These are phyloP conservation scores for Peromyscus leucopus DNA, from an alignment of 2,113 vertebrate genomes.

Conservation along the genomic window DNA sequence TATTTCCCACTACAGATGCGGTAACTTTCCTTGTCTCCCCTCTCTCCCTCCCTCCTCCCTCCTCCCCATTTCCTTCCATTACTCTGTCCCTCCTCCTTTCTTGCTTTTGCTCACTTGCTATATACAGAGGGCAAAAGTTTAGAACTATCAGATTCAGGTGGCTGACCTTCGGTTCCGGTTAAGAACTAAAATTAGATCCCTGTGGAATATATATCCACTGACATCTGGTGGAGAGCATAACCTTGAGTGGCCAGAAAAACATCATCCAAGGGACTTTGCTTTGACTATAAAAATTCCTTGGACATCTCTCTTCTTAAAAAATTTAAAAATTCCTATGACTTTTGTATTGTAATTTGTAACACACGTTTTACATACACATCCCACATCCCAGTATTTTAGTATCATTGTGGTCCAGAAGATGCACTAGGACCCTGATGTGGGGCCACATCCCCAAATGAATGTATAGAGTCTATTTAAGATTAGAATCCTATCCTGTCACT, in stretches of 20 bases:
- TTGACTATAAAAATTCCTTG: constrained; percentile 52
- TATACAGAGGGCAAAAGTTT: constrained; percentile 68
- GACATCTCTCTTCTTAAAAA: constrained; percentile 28
- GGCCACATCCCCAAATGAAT: constrained; percentile 48
- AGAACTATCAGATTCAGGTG: constrained; percentile 76
- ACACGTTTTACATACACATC: background rate
- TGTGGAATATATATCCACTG: constrained; percentile 74
- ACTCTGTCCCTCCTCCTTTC: background rate
- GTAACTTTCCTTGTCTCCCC: background rate
- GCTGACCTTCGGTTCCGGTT: constrained; percentile 71
- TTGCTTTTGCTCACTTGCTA: background rate
- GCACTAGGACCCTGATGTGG: background rate
- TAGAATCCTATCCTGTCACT: background rate
- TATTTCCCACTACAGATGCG: constrained; percentile 54
- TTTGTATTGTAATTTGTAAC: constrained; percentile 38
- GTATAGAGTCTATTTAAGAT: constrained; percentile 60
- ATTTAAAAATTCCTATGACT: constrained; percentile 39
- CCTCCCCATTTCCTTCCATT: background rate
- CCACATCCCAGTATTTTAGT: constrained; percentile 32
- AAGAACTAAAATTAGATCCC: constrained; percentile 79
- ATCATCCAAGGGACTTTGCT: background rate
- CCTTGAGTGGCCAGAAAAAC: constrained; percentile 55
- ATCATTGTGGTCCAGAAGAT: constrained; percentile 48
- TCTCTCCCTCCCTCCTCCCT: accelerated
- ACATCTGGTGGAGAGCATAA: constrained; percentile 52